Percentiles rank a stretch among this genome's conserved stretches.
phyloP scores from a whole-genome alignment of 2,113 vertebrate species.

The Urocynchramus pylzowi region DNA sequence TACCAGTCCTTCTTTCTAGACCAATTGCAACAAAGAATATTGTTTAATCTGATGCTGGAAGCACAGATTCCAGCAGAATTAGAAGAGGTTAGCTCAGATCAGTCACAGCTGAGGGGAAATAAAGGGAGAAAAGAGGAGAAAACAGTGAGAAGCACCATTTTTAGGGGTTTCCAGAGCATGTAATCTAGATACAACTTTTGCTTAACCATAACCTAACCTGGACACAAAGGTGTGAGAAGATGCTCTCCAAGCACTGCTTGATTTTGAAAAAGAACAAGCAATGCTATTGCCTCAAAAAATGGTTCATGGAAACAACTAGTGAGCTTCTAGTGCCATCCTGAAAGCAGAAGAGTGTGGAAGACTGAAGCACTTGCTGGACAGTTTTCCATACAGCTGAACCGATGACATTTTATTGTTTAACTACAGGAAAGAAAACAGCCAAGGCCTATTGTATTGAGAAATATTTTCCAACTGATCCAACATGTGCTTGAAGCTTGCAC shows the following conservation, averaged over 20 bases:
- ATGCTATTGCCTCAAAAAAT: background rate
- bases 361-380: background rate
- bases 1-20: background rate
- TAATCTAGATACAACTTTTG: background rate
- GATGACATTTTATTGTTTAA: slow-evolving; percentile 1
- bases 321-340: background rate
- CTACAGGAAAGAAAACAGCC: background rate
- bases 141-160: background rate
- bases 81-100: background rate
- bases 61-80: too few species aligned
- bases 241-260: background rate
- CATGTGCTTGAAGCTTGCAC: background rate
- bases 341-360: background rate
- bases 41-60: background rate
- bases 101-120: background rate
- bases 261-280: background rate
- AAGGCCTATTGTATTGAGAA: background rate
- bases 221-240: background rate
- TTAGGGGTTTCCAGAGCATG: background rate
- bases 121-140: background rate
- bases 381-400: background rate
- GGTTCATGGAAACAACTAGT: background rate
- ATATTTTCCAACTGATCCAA: slow-evolving; percentile 38
- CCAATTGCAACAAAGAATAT: background rate
- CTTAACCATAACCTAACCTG: background rate